Evolutionary conservation across 2,113 vertebrate species (phyloP), one percentile per base, ranked within the genome.

Genomic region (Cyprinodon tularosa): DNA sequence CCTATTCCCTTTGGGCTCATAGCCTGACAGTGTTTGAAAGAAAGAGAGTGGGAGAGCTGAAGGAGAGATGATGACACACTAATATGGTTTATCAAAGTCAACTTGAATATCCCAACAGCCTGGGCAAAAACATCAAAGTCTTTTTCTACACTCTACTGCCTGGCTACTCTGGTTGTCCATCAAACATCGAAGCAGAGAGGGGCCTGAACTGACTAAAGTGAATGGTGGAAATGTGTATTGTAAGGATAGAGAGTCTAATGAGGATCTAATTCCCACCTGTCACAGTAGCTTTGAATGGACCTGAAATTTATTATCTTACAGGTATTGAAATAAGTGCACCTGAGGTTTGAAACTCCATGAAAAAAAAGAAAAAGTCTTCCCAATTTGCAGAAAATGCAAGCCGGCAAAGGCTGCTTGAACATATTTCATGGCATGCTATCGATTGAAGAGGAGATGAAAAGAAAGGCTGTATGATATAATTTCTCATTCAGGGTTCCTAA

Each of bases 11-110:
- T 74, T 70, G 63, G 77, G 60, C 62, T 77, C 36, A 38, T 69
- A 66, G 74, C 39, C 15, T 82, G 60, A 79, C 72, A 78, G 73
- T 82, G 36, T 71, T 74, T 69, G 68, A 1, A 17, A 78, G 76
- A 64, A 70, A 71, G 62, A 71, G 68, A 70, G 47, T 50, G 20
- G 0, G 38, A 1, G 45, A 68, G 76, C 63, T 53, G 66, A 63
- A 62, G 47, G 77, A 53, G 72, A 68, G 72, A 66, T 71, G 77
- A 82, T 22, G 42, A 83, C 67, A 86, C 59, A 82, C 63, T 91
- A 91, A 88, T 86, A 84, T 84, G 86, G 77, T 86, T 86, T 90
- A 91, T 93, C 86, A 91, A 90, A 94, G 90, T 91, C 87, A 91
- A 85, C 86, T 79, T 93, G 90, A 89, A 89, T 88, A 69, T 74